Conservation (phyloP, 2,888 invertebrate species). For the Ophion slaviceki region DNA sequence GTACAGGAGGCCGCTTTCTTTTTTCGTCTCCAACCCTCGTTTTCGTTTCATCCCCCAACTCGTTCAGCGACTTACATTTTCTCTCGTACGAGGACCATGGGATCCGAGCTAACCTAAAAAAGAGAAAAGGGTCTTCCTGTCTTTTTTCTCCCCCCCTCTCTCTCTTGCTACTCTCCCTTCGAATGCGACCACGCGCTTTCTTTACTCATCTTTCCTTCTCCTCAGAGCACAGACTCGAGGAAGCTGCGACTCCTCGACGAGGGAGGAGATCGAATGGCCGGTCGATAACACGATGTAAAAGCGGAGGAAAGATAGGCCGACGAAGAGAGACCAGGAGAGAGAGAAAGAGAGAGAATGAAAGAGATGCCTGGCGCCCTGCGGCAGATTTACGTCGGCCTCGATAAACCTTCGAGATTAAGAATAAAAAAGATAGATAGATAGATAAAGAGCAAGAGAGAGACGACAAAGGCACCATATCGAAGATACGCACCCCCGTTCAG, state of each 20-base stretch:
- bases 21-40: slow-evolving; percentile 4
- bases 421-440: slow-evolving; percentile 61
- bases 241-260: slow-evolving; percentile 46
- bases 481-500: slow-evolving; percentile 17
- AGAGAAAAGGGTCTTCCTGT: slow-evolving; percentile 18
- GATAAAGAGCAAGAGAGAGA: slow-evolving; percentile 46
- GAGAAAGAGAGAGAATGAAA: slow-evolving; percentile 50
- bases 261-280: slow-evolving; percentile 58
- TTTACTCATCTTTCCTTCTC: slow-evolving; percentile 36
- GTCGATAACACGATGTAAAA: slow-evolving; percentile 62
- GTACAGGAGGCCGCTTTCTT: not conserved
- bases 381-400: slow-evolving; percentile 80
- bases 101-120: slow-evolving; percentile 24
- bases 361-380: slow-evolving; percentile 73
- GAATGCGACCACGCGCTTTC: slow-evolving; percentile 18
- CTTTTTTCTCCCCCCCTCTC: not conserved
- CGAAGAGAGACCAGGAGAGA: not conserved
- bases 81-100: slow-evolving; percentile 28
- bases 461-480: not conserved
- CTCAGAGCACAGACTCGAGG: slow-evolving; percentile 14
- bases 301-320: slow-evolving; percentile 24
- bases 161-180: slow-evolving; percentile 2
- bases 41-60: slow-evolving; percentile 27
- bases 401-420: slow-evolving; percentile 80
- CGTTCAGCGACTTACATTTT: slow-evolving; percentile 29